Conservation (phyloP, 2,113 vertebrate species). For the Xiphophorus hellerii region DNA sequence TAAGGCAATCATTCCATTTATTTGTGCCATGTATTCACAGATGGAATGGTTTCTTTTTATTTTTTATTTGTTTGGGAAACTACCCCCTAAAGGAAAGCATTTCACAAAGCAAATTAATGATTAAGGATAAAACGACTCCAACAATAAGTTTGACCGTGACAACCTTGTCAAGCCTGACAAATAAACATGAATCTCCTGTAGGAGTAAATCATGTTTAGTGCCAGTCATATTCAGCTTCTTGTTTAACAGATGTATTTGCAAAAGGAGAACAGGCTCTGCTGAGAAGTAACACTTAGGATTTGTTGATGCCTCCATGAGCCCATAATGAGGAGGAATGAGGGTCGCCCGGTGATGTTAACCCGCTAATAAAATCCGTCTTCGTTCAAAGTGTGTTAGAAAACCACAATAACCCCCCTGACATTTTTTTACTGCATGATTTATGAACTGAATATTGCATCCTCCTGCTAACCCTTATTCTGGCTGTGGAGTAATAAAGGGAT, state of each 20-base stretch:
- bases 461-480: slow-evolving; percentile 51
- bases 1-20: slow-evolving; percentile 58
- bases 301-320: slow-evolving; percentile 72
- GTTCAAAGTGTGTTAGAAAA: slow-evolving; percentile 81
- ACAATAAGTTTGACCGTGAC: slow-evolving; percentile 28
- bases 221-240: slow-evolving; percentile 18
- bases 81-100: slow-evolving; percentile 14
- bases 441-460: slow-evolving; percentile 82
- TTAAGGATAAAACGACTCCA: slow-evolving; percentile 34
- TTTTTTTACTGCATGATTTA: slow-evolving; percentile 85
- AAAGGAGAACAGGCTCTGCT: slow-evolving; percentile 33
- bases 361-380: slow-evolving; percentile 79
- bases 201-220: slow-evolving; percentile 28
- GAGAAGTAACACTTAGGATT: slow-evolving; percentile 63
- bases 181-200: slow-evolving; percentile 2
- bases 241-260: slow-evolving; percentile 26
- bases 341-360: slow-evolving; percentile 70
- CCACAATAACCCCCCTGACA: slow-evolving; percentile 83
- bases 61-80: slow-evolving; percentile 32
- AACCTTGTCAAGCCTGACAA: slow-evolving; percentile 23
- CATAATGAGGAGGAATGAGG: slow-evolving; percentile 76
- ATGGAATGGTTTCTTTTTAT: slow-evolving; percentile 33
- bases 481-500: slow-evolving; percentile 70
- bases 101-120: slow-evolving; percentile 39
- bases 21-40: slow-evolving; percentile 23